Conservation (phyloP, 1,140 invertebrate genomes). For the Rhagoletis zephyria region DNA sequence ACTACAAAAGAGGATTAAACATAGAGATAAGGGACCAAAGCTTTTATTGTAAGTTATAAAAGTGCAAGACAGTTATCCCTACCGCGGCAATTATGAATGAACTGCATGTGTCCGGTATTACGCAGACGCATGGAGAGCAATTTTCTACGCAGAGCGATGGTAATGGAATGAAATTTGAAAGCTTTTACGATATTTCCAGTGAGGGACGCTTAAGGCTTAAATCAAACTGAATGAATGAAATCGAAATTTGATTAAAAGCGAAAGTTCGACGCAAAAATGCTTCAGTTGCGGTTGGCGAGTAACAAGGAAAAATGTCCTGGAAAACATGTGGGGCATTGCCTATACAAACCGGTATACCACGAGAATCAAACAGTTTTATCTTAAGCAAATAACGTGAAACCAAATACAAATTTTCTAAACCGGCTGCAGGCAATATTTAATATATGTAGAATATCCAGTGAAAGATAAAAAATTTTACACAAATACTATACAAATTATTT, state of each 20-base stretch:
- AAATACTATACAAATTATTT: no score
- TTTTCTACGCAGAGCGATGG: not conserved
- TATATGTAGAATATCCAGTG: no score
- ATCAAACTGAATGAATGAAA: not conserved
- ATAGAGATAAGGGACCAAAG: no score
- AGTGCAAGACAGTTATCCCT: not conserved
- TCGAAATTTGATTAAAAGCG: not conserved
- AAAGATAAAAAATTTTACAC: no score
- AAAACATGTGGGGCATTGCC: not conserved
- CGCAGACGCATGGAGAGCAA: conserved; percentile 12
- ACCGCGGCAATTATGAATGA: conserved; percentile 33
- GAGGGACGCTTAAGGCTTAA: not conserved
- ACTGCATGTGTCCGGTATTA: not conserved
- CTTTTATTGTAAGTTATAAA: no score
- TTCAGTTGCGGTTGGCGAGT: conserved; percentile 26
- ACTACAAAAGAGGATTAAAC: no score
- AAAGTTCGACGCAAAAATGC: not conserved
- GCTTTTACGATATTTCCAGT: conserved; percentile 46
- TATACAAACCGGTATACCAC: no score
- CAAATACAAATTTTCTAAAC: no score
- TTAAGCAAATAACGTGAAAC: no score
- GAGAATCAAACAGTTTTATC: no score
- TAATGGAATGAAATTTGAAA: not conserved
- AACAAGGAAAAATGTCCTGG: not conserved
- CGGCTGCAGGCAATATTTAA: no score